A percentile compares a stretch with the other conserved stretches of the same genome.
Conservation (phyloP, 2,888 invertebrate genomes). For the Phymatocera aterrima region DNA sequence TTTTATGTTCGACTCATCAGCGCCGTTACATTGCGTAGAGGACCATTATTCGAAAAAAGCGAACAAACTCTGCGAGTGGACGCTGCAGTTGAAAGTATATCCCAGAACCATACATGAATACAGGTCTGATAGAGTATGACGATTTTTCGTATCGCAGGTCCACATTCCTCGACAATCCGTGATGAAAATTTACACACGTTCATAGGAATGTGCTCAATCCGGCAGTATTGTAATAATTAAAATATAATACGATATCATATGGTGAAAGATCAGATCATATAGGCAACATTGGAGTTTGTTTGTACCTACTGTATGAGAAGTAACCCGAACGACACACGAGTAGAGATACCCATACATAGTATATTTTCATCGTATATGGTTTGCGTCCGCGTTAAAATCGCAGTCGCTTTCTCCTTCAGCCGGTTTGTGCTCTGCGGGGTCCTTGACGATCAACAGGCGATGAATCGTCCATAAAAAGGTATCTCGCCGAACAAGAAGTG, state of each 20-base stretch:
- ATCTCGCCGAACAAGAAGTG: background rate
- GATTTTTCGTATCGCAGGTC: too few relatives aligned
- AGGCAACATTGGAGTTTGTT: background rate
- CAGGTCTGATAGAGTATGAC: too few relatives aligned
- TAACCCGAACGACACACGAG: background rate
- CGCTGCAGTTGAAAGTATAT: too few relatives aligned
- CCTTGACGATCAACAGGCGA: background rate
- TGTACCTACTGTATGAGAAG: background rate
- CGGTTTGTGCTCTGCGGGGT: background rate
- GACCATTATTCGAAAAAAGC: too few relatives aligned
- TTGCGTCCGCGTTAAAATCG: constrained; percentile 12
- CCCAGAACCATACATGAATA: too few relatives aligned
- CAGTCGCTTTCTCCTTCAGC: constrained; percentile 35
- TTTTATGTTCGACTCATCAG: too few relatives aligned
- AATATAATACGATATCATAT: background rate
- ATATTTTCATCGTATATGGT: background rate
- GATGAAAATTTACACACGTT: background rate
- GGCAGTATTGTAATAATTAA: too few relatives aligned
- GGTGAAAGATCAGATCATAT: constrained; percentile 6
- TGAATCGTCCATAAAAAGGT: background rate
- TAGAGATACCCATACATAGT: background rate
- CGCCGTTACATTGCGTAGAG: too few relatives aligned
- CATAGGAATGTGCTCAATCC: too few relatives aligned
- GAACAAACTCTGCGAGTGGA: too few relatives aligned
- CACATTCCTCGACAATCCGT: too few relatives aligned